Evolutionary conservation across 2,113 vertebrate species (phyloP), one percentile per base, ranked within the genome.

Genomic region (Trichomycterus rosablanca): DNA sequence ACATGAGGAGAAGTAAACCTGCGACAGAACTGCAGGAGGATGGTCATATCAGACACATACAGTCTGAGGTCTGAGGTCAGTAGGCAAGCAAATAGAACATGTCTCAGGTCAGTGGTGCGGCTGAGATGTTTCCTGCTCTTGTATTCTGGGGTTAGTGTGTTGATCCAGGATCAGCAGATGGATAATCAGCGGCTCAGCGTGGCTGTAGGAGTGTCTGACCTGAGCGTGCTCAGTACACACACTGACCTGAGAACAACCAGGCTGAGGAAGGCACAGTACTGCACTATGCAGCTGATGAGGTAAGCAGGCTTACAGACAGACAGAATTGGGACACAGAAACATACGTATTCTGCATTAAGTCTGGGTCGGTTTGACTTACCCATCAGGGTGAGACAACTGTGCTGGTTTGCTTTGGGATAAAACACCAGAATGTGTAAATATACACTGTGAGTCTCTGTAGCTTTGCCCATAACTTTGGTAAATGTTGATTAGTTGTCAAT

Each of bases 271-370:
- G 15, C 42, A 59, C 49, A 44, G 35, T 40, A 40, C 42, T 46
- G 24, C 51, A 48, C 62, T 63, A 63, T 74, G 75, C 73, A 37
- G 67, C 59, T 46, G 59, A 46, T 16, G 63, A 35, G 34, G 70
- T 72, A 78, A 80, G 83, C 70, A 76, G 60, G 81, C 76, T 81
- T 77, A 78, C 4, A 23, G 2, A 6, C 3, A 22, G 30, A 66
- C 23, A 74, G 66, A 81, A 80, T 71, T 80, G 73, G 81, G 79
- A 63, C 83, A 80, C 67, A 66, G 68, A 73, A 71, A 74, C 72
- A 15, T 51, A 70, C 52, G 40, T 16, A 26, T 46, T 7, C 19
- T 5, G 28, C 75, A 67, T 71, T 54, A 70, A 63, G 68, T 62
- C 59, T 71, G 75, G 75, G 81, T 76, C 73, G 56, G 56, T 52